phyloP scores from a whole-genome alignment of 2,888 invertebrate species.

The Sinhomidia bicolor region DNA sequence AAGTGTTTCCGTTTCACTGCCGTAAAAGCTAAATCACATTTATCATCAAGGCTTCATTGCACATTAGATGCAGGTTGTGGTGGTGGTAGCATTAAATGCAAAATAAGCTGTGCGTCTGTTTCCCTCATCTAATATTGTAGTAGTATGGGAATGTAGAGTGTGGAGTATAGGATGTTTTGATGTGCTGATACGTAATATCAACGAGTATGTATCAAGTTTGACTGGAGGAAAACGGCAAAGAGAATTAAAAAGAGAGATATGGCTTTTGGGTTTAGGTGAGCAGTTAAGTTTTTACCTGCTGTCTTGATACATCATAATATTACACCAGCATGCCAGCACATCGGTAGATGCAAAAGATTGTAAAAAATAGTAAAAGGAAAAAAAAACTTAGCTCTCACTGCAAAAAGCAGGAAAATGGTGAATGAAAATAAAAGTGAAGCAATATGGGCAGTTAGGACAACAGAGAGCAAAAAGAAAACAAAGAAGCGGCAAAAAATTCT shows the following conservation, averaged over 20 bases:
- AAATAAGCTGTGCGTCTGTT: slow-evolving; percentile 53
- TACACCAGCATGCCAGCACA: too few species aligned
- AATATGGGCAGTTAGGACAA: slow-evolving; percentile 15
- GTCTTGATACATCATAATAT: not conserved
- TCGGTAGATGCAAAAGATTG: too few species aligned
- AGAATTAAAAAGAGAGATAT: slow-evolving; percentile 46
- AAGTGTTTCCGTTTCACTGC: slow-evolving; percentile 70
- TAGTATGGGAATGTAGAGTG: not conserved
- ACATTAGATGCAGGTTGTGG: slow-evolving; percentile 62
- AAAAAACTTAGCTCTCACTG: too few species aligned
- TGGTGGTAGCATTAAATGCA: slow-evolving; percentile 47
- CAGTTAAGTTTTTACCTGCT: slow-evolving; percentile 34
- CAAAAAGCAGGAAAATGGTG: not conserved
- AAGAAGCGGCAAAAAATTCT: slow-evolving; percentile 25
- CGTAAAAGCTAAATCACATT: slow-evolving; percentile 64
- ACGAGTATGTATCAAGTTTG: not conserved
- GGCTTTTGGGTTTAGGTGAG: not conserved
- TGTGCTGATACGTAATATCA: not conserved
- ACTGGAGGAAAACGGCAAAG: not conserved
- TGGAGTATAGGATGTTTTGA: not conserved
- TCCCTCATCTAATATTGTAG: not conserved
- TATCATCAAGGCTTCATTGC: slow-evolving; percentile 71
- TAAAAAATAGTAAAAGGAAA: too few species aligned
- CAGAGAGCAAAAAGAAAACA: not conserved
- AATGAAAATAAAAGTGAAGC: not conserved